These are phyloP conservation scores for Strix occidentalis DNA, from an alignment of 2,797 vertebrate genomes.

Conservation along the genomic window DNA sequence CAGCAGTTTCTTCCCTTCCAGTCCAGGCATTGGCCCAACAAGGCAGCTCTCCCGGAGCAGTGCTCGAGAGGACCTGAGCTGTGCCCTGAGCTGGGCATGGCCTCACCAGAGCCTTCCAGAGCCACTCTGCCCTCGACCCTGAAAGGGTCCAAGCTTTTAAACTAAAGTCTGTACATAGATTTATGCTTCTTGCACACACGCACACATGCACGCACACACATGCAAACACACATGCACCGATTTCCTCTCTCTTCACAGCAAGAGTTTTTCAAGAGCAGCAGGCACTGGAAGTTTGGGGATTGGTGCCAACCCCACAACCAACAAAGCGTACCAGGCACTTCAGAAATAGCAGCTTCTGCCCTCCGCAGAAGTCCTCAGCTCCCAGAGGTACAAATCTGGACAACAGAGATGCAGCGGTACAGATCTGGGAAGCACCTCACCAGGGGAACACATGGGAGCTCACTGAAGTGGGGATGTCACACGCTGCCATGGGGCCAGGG, in stretches of 20 bases:
- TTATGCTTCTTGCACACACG: background rate
- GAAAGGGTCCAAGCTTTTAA: background rate
- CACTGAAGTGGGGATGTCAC: background rate
- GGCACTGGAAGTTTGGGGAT: background rate
- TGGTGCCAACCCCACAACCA: background rate
- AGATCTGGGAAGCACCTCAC: background rate
- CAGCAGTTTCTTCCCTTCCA: background rate
- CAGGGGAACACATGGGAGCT: background rate
- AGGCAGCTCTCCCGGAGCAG: background rate
- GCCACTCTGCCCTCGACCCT: background rate
- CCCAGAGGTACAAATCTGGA: background rate
- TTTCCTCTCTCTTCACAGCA: background rate
- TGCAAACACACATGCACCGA: rapidly evolving
- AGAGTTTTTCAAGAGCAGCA: background rate
- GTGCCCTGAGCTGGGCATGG: background rate
- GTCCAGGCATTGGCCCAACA: background rate
- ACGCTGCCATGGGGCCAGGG: background rate
- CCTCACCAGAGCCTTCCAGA: background rate
- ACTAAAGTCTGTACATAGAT: background rate
- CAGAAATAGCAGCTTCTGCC: background rate
- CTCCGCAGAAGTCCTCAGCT: background rate
- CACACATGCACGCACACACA: background rate
- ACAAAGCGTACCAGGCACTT: background rate
- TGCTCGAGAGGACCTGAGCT: background rate
- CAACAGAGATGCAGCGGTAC: background rate